Base-by-base conservation (phyloP, 2,888 invertebrate genomes). In the Tethea ocularis region DNA sequence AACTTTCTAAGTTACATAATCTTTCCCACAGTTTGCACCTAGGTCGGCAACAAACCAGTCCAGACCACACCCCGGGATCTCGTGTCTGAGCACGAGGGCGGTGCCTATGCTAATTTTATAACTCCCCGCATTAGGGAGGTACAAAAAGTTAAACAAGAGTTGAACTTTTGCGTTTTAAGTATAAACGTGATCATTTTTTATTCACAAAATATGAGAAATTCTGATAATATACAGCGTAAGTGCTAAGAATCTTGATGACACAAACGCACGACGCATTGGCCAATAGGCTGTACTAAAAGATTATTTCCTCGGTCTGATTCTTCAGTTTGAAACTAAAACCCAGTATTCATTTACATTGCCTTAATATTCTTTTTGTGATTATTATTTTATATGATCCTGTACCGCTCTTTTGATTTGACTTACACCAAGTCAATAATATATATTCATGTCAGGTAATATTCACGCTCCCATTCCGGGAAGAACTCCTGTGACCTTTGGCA, bases 391-490 rank as follows among this genome's bases (percentile, higher is more conserved):
- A 7, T 13, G 11, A 13, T 1, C 8, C 8, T 15, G 15, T n/a
- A 5, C 8, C 33, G 0, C 24, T 26, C 15, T 33, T 2, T 33
- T 7, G 1, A 26, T 33, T 33, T 23, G 13, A 54, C 33, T 33
- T 33, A 20, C 17, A 36, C 22, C 33, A 17, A 20, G 33, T 22
- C 22, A 33, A 36, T 33, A 33, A 33, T 54, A 46, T 29, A 17
- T 51, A 24, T 29, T 46, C 46, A 51, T 54, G 59, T 62, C 72
- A 71, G 68, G 64, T 59, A 59, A 13, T 58, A 57, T 57, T 29
- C 36, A 61, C 62, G 58, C 66, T 64, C 56, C 24, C 57, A 61
- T 74, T 74, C 74, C 60, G 52, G 60, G 72, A 74, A 69, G n/a
- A 56, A 46, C 61, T 52, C 20, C 38, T 11, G 29, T 55, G 57